A percentile compares a stretch with the other conserved stretches of the same genome.
These are phyloP conservation scores for Thunnus thynnus DNA, from an alignment of 2,113 vertebrate genomes.

Conservation along the genomic window DNA sequence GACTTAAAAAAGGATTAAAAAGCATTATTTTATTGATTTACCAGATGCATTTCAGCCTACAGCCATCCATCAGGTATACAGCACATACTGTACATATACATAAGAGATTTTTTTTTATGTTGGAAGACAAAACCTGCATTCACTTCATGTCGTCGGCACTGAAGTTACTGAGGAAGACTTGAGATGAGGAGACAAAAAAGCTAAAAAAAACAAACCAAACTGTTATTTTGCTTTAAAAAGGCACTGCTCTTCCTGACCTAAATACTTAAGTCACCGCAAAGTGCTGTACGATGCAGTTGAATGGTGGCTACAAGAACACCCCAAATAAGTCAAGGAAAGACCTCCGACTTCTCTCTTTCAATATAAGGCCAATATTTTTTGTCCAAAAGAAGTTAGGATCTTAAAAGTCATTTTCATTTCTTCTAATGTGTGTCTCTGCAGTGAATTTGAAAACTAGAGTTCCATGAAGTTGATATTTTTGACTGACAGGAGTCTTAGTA, in stretches of 20 bases:
- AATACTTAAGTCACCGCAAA: no score
- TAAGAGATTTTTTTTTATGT: background rate
- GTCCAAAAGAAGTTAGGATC: background rate
- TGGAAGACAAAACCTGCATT: background rate
- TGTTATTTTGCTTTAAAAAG: slow-evolving; percentile 6
- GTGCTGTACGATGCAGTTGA: no score
- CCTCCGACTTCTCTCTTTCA: background rate
- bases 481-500: background rate
- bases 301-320: no score
- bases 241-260: background rate
- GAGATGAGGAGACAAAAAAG: background rate
- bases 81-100: background rate
- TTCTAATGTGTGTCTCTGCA: background rate
- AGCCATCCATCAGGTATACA: background rate
- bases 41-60: background rate
- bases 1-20: background rate
- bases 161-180: background rate
- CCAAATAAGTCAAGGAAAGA: background rate
- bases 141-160: background rate
- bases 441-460: background rate
- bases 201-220: no score
- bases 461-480: background rate
- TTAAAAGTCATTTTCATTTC: background rate
- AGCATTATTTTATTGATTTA: background rate
- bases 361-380: background rate